Conservation (phyloP, 1,140 invertebrate genomes). For the Ceratina japonica region DNA sequence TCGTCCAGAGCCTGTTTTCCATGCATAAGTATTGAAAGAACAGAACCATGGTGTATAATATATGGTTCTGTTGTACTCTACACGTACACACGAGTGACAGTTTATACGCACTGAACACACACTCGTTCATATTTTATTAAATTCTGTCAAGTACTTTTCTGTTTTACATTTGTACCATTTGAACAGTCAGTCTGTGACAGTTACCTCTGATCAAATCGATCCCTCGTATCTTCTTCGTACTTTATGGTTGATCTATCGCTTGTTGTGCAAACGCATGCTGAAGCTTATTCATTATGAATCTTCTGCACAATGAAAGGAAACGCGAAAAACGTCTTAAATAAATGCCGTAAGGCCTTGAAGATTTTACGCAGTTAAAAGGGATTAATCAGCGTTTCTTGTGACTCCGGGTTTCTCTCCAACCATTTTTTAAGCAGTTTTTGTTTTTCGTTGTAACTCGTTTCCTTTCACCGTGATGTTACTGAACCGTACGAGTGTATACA, state of each 20-base stretch:
- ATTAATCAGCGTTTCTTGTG: background rate
- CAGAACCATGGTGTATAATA: constrained; percentile 7
- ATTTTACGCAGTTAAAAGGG: too few species aligned
- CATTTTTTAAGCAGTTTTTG: background rate
- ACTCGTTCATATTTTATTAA: constrained; percentile 10
- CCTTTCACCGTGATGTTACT: constrained; percentile 9
- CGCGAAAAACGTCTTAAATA: background rate
- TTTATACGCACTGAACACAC: constrained; percentile 25
- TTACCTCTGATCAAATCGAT: background rate
- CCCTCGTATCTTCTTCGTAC: background rate
- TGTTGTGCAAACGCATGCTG: constrained; percentile 35
- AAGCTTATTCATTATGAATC: constrained; percentile 10
- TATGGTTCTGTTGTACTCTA: constrained; percentile 19
- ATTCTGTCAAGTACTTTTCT: background rate
- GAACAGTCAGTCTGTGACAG: constrained; percentile 1
- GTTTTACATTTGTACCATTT: constrained; percentile 1
- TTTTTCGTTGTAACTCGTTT: constrained; percentile 15
- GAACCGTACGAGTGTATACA: constrained; percentile 34
- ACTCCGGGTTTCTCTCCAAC: background rate
- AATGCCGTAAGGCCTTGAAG: too few species aligned
- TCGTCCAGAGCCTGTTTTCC: constrained; percentile 49
- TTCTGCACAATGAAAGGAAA: constrained; percentile 1
- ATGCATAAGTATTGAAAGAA: constrained; percentile 60
- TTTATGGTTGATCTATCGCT: constrained; percentile 8
- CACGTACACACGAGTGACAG: constrained; percentile 32